Evolutionary conservation across 2,888 invertebrate genomes (phyloP).

Genomic region (Coleophora deauratella): DNA sequence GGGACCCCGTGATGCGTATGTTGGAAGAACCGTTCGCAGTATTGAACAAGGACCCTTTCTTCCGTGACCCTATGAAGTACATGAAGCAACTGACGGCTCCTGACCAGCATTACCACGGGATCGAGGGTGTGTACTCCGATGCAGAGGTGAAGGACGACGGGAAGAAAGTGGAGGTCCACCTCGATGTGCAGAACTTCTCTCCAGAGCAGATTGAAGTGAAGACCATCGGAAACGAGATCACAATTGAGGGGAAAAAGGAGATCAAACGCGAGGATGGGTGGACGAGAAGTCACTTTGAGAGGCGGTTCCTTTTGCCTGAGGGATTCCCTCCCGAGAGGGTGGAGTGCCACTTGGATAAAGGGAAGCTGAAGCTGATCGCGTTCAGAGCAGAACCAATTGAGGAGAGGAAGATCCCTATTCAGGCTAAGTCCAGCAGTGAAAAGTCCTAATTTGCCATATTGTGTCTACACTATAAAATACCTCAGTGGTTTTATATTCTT

Average conservation of each 20-base stretch:
- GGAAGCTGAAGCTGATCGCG: conserved; percentile 80
- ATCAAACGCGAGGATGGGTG: conserved; percentile 83
- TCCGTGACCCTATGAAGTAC: conserved; percentile 51
- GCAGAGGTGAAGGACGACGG: conserved; percentile 74
- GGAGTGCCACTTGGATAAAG: conserved; percentile 84
- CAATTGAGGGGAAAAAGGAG: conserved; percentile 86
- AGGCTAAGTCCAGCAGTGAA: conserved; percentile 28
- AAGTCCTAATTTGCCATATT: neutral
- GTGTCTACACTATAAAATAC: no score
- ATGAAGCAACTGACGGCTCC: conserved; percentile 39
- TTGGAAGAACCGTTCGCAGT: conserved; percentile 51
- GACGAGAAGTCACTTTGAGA: conserved; percentile 83
- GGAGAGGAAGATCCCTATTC: conserved; percentile 48
- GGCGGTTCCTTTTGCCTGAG: conserved; percentile 83
- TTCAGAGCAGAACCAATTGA: conserved; percentile 63
- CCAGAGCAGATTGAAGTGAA: conserved; percentile 87
- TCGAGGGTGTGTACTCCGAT: conserved; percentile 69
- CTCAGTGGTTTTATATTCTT: neutral
- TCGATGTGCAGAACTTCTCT: conserved; percentile 86
- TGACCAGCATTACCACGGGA: conserved; percentile 42
- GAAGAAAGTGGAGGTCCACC: conserved; percentile 80
- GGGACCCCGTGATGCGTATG: conserved; percentile 44
- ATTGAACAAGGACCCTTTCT: conserved; percentile 53
- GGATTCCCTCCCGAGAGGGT: conserved; percentile 83
- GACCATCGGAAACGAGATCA: conserved; percentile 80